phyloP scores from a whole-genome alignment of 2,113 vertebrate genomes.

The Chloebia gouldiae region DNA sequence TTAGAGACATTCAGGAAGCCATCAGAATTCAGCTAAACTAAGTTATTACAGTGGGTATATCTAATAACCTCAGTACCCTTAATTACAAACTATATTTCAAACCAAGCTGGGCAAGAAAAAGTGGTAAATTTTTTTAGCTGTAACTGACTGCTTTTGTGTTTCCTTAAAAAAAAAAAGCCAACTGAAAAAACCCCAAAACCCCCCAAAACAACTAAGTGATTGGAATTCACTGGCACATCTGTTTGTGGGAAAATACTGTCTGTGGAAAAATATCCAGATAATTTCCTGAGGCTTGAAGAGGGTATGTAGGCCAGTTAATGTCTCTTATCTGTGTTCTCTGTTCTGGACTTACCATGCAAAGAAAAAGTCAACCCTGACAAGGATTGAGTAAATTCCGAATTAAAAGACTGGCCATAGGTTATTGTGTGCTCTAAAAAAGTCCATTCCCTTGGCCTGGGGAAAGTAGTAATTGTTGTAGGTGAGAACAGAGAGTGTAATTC shows the following conservation, averaged over 20 bases:
- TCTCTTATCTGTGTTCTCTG: neutral
- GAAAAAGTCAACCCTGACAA: neutral
- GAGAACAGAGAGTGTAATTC: neutral
- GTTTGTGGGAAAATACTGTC: neutral
- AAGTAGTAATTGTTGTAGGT: neutral
- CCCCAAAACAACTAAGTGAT: neutral
- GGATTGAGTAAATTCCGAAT: neutral
- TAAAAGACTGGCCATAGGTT: neutral
- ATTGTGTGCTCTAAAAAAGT: neutral
- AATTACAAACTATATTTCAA: neutral
- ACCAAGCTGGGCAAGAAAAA: neutral
- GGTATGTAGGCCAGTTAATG: neutral
- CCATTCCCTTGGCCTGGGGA: neutral
- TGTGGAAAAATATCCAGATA: neutral
- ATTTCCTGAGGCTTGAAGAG: neutral
- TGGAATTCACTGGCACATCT: neutral
- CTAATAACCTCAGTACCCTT: neutral
- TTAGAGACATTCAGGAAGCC: neutral
- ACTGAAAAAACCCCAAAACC: accelerated
- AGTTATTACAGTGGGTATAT: neutral
- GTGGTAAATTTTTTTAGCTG: neutral
- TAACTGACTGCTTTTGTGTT: neutral
- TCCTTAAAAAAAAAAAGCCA: neutral
- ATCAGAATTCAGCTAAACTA: neutral
- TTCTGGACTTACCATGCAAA: neutral